A percentile compares a stretch with the other conserved stretches of the same genome.
Conservation (phyloP, 1,140 invertebrate species). For the Leptonema lineaticorne region DNA sequence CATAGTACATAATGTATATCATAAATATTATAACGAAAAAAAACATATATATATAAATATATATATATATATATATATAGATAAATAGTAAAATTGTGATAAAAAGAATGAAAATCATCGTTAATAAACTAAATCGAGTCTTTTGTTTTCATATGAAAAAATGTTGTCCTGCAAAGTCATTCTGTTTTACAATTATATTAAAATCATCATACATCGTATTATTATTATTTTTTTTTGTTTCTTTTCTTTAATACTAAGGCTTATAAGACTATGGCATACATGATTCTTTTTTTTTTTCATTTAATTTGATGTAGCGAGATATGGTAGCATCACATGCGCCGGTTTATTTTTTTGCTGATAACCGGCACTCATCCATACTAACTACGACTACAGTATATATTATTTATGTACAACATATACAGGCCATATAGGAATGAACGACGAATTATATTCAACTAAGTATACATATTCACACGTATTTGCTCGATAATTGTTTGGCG, state of each 20-base stretch:
- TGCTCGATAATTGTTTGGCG: constrained; percentile 93
- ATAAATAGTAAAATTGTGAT: too few species aligned
- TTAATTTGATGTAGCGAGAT: constrained; percentile 50
- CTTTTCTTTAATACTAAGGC: constrained; percentile 35
- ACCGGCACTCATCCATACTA: constrained; percentile 43
- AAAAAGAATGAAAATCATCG: constrained; percentile 15
- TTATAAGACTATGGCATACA: constrained; percentile 41
- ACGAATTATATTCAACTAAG: constrained; percentile 39
- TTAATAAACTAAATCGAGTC: too few species aligned
- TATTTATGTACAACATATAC: constrained; percentile 43
- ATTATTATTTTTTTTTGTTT: constrained; percentile 5
- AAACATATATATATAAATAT: not conserved
- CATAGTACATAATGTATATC: too few species aligned
- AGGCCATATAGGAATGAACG: constrained; percentile 41
- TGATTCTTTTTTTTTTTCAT: constrained; percentile 26
- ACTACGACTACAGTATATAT: constrained; percentile 34
- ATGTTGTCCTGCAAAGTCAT: constrained; percentile 39
- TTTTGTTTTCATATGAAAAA: constrained; percentile 24
- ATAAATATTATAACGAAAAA: too few species aligned
- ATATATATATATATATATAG: not conserved
- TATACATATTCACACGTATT: constrained; percentile 74
- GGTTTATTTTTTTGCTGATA: too few species aligned
- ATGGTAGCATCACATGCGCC: constrained; percentile 57
- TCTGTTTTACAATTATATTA: constrained; percentile 38
- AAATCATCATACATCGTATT: constrained; percentile 38